These are phyloP conservation scores for Arion vulgaris DNA, from an alignment of 1,140 invertebrate genomes.

Conservation along the genomic window DNA sequence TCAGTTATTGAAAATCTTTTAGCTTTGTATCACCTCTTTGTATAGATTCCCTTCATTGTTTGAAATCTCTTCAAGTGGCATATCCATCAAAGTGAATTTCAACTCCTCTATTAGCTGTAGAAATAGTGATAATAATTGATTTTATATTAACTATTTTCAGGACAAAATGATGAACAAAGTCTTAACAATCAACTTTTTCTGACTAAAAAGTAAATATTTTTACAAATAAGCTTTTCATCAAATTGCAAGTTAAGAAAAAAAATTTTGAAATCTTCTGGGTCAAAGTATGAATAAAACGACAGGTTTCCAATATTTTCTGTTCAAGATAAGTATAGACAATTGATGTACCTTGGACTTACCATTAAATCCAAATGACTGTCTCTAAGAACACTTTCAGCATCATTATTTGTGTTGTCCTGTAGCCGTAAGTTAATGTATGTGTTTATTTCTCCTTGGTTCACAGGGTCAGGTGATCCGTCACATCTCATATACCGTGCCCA, in stretches of 20 bases:
- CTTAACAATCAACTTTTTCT: no score
- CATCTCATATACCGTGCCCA: slow-evolving; percentile 71
- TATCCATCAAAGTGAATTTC: slow-evolving; percentile 60
- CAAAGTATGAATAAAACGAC: no score
- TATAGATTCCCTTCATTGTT: slow-evolving; percentile 48
- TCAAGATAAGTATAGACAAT: no score
- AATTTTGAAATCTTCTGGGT: no score
- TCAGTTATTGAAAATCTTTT: no score
- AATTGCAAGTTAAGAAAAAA: no score
- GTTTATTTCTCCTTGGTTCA: slow-evolving; percentile 69
- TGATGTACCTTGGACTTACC: neutral
- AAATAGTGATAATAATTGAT: neutral
- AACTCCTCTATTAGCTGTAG: slow-evolving; percentile 68
- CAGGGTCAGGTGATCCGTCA: slow-evolving; percentile 71
- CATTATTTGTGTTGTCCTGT: slow-evolving; percentile 58
- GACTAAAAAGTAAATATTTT: no score
- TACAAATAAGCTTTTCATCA: no score
- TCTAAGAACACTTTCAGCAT: slow-evolving; percentile 62
- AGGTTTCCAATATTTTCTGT: no score
- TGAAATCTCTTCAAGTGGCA: slow-evolving; percentile 56
- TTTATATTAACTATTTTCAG: neutral
- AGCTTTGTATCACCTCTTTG: slow-evolving; percentile 46
- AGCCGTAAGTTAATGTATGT: slow-evolving; percentile 69
- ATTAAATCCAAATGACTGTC: slow-evolving; percentile 56
- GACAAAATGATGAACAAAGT: neutral